Base-by-base conservation (phyloP, 2,797 vertebrate genomes). In the Sebastes paucispinis region DNA sequence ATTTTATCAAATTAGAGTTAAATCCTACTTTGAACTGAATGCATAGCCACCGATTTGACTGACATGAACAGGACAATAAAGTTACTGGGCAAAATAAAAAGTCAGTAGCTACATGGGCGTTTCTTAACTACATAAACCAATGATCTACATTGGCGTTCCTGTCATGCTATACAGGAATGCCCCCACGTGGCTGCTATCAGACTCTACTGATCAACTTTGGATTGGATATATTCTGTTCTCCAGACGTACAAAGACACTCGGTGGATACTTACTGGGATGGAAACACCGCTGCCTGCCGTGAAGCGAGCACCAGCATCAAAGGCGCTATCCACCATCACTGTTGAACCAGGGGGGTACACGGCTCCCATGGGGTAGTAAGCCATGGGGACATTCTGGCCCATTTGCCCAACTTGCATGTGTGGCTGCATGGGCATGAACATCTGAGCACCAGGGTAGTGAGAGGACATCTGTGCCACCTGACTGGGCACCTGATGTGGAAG, bases 231-330 rank as follows among this genome's bases (percentile, higher is more conserved):
- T 52, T 75, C 13, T 10, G 1, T 22, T 8, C 10, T 52, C 20
- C 3, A 27, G 14, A 34, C 20, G 10, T 22, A 14, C 27, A 36
- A 13, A 0, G n/a, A 4, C 6, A 36, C 20, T n/a, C 1, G 10
- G 12, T 11, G 27, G 75, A 81, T 90, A 97, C 98, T 97, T 90
- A 99, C 98, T 69, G 98, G 98, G 89, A 99, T 95, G 93, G 93
- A 96, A 91, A 95, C 86, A 4, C 94, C 86, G 81, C 90, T 96
- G 62, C 97, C 96, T 52, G 95, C 90, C 69, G 96, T 97, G 81
- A 98, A 99, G 87, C 98, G 96, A 71, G 98, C 97, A 60, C 98
- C 98, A 22, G 97, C 92, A 87, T 99, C 98, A 75, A 94, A 99
- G 24, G 96, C 97, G 1, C 97, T 85, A 0, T 99, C 98, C 65